Conservation (phyloP, 2,888 invertebrate genomes). For the Chrysolina haemoptera region DNA sequence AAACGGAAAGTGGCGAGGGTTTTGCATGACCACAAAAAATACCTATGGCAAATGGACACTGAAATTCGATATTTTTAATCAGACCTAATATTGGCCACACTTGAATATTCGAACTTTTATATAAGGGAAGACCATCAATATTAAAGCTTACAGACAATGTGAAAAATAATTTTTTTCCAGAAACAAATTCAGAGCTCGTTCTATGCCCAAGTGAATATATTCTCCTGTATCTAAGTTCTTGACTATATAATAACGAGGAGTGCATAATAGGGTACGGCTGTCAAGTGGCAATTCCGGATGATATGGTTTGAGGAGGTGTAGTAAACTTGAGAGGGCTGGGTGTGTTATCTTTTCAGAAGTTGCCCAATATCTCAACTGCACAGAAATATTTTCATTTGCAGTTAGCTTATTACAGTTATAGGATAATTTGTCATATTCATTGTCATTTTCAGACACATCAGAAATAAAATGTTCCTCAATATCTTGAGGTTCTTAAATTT, state of each 20-base stretch:
- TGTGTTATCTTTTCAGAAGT: conserved; percentile 31
- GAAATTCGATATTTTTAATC: conserved; percentile 32
- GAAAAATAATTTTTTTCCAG: conserved; percentile 20
- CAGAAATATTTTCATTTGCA: conserved; percentile 19
- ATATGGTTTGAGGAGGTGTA: conserved; percentile 38
- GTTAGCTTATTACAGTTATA: conserved; percentile 23
- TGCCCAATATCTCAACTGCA: conserved; percentile 23
- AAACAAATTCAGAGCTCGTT: conserved; percentile 15
- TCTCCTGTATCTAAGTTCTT: background rate
- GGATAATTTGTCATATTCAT: background rate
- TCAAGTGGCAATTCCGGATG: conserved; percentile 45
- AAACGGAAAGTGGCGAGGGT: conserved; percentile 30
- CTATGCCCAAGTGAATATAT: conserved; percentile 18
- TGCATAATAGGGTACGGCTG: conserved; percentile 38
- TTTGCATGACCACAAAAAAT: conserved; percentile 41
- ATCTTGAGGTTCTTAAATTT: background rate
- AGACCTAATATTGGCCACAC: conserved; percentile 41
- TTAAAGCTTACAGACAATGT: conserved; percentile 33
- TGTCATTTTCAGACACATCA: background rate
- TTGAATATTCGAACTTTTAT: conserved; percentile 33
- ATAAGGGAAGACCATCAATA: conserved; percentile 42
- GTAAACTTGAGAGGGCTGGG: conserved; percentile 34
- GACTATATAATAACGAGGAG: conserved; percentile 3
- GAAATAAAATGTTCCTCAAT: background rate
- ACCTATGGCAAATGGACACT: conserved; percentile 39